Evolutionary conservation across 2,113 vertebrate genomes (phyloP).

Genomic region (Cryptomyrus ogoouensis): DNA sequence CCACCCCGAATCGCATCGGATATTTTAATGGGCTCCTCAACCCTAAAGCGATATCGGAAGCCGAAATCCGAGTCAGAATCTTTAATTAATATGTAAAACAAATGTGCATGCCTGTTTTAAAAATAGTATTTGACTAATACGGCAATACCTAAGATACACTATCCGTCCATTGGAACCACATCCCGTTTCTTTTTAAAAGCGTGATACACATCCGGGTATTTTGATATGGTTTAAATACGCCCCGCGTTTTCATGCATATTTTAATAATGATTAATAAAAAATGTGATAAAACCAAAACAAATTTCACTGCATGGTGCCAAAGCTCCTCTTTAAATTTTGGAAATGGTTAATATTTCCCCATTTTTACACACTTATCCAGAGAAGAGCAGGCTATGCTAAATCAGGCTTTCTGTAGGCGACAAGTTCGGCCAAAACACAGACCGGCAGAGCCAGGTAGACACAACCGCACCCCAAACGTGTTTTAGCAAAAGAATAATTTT

Average conservation of each 20-base stretch:
- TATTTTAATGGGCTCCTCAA: background rate
- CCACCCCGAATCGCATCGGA: background rate
- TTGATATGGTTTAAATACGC: background rate
- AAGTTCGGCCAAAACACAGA: background rate
- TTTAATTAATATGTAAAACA: background rate
- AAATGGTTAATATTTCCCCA: background rate
- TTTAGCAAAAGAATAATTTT: background rate
- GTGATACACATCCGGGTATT: background rate
- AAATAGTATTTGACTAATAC: background rate
- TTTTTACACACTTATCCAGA: background rate
- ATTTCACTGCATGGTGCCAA: background rate
- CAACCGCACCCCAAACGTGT: background rate
- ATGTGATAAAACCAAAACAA: background rate
- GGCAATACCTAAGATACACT: background rate
- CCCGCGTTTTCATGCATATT: background rate
- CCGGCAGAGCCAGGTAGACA: background rate
- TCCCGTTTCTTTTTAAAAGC: background rate
- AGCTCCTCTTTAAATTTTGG: background rate
- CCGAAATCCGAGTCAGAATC: background rate
- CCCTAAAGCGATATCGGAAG: background rate
- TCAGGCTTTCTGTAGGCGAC: background rate
- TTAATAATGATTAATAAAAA: background rate
- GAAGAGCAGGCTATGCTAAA: background rate
- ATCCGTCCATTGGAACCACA: background rate
- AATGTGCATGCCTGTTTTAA: background rate